Conservation (phyloP, 2,113 vertebrate species). For the Epinephelus fuscoguttatus region DNA sequence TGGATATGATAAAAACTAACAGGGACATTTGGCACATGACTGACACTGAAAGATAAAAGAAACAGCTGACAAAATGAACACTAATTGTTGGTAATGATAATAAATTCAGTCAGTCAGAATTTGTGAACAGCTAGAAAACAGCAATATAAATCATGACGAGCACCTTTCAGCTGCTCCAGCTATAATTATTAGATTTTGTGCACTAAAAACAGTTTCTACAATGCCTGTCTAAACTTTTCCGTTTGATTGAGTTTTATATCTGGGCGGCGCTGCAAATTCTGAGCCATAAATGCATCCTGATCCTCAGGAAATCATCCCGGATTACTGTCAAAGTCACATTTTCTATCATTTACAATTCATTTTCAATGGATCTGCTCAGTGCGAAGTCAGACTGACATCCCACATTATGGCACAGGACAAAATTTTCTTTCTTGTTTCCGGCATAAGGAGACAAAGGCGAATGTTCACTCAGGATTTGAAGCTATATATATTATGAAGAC, state of each 20-base stretch:
- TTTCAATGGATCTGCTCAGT: constrained; percentile 44
- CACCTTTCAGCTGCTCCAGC: constrained; percentile 28
- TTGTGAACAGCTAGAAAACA: neutral
- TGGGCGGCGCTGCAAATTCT: constrained; percentile 18
- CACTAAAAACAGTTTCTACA: constrained; percentile 51
- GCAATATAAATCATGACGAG: constrained; percentile 5
- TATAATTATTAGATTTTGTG: constrained; percentile 41
- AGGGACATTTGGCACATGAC: too few species aligned
- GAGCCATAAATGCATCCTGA: constrained; percentile 62
- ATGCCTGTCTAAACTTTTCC: constrained; percentile 65
- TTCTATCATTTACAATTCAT: constrained; percentile 67
- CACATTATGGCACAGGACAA: constrained; percentile 63
- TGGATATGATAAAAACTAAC: too few species aligned
- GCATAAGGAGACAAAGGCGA: constrained; percentile 36
- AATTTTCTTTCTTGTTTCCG: constrained; percentile 50
- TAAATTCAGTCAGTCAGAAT: neutral
- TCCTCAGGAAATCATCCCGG: constrained; percentile 70
- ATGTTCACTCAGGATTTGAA: constrained; percentile 57
- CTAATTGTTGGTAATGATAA: neutral
- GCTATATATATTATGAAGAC: constrained; percentile 63
- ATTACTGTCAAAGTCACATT: constrained; percentile 76
- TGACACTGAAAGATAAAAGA: too few species aligned
- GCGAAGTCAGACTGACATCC: constrained; percentile 60
- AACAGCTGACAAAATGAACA: too few species aligned
- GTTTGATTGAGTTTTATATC: constrained; percentile 67